Evolutionary conservation across 2,888 invertebrate species (phyloP), one percentile per base, ranked within the genome.

Genomic region (Ernsta delagoae): DNA sequence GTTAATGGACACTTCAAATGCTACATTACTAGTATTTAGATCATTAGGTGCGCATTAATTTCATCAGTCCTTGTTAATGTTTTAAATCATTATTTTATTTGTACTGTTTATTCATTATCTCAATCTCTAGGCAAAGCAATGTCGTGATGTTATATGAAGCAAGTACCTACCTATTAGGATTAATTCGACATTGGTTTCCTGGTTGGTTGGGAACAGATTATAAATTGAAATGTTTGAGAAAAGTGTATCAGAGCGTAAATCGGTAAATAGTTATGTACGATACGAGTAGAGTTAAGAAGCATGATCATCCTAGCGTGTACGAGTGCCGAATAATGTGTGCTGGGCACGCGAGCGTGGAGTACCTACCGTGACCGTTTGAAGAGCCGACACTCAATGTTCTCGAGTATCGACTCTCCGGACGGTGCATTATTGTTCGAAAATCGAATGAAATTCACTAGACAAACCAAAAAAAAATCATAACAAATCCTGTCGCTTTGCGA

Each of bases 241-340:
- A 45, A 78, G 73, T 73, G 74, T 75, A 74, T 75, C 74, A 74
- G 75, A 77, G 77, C 75, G 72, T 75, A 76, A 78, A 77, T 77
- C 75, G 73, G 72, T 73, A 66, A 70, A 71, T 74, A 70, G 70
- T 75, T 65, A 70, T 64, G 39, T 60, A 67, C 41, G 41, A 36
- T 36, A 36, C 59, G 60, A 66, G 59, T 59, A 59, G 61, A 71
- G 70, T 71, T 73, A 73, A 71, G 73, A 77, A 77, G 77, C 80
- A 73, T 77, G 74, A 74, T 75, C 75, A 74, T 81, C 79, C 76
- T 84, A 83, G 84, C 85, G 86, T 89, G 89, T 86, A 83, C 81
- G 80, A 81, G 87, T 88, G 86, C 80, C 75, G 80, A 73, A 80
- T 79, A 74, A 74, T 75, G 77, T 76, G 78, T 75, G 76, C 75